Evolutionary conservation across 2,888 invertebrate species (phyloP), one percentile per base, ranked within the genome.

Genomic region (Bibio marci): DNA sequence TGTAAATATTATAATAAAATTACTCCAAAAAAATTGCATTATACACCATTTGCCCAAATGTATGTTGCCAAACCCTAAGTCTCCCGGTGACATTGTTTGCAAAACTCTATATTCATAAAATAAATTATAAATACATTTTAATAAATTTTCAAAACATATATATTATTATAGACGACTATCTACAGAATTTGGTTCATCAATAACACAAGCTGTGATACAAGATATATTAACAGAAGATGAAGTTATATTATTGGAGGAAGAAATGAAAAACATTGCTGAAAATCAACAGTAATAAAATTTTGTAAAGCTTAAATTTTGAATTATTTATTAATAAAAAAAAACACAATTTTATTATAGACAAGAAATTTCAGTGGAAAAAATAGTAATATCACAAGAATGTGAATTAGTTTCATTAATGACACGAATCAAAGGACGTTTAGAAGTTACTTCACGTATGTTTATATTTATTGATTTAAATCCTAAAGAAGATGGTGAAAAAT

Each of bases 381-480:
- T 70, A 38, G 59, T 73, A 14, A 61, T 73, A 39, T 64, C 68
- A 7, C 71, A 72, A 50, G 70, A 73, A 34, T 74, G 73, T 52
- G 71, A 73, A 46, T 57, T 74, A 12, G 67, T 74, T 26, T 73
- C 72, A 0, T 52, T 73, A 33, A 69, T 69, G 63, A 68, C 67
- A 35, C 66, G 67, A 43, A 63, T 73, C 19, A 69, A 69, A 54
- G 74, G 73, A 27, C 64, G 69, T 33, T 62, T 74, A 26, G 74
- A 75, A 55, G 64, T 74, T 43, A 73, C 73, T 41, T 70, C 68
- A 38, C 66, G 64, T 14, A 58, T 69, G 43, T 63, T 74, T 38
- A 70, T 68, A 43, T 74, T 73, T 53, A 64, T 67, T 47, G 73
- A 74, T 53, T 54, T 67, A 39, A 69, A 67, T 47, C 57, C 64